A percentile compares a stretch with the other conserved stretches of the same genome.
Evolutionary conservation across 1,140 invertebrate genomes (phyloP).

Genomic region (Lordiphosa clarofinis): DNA sequence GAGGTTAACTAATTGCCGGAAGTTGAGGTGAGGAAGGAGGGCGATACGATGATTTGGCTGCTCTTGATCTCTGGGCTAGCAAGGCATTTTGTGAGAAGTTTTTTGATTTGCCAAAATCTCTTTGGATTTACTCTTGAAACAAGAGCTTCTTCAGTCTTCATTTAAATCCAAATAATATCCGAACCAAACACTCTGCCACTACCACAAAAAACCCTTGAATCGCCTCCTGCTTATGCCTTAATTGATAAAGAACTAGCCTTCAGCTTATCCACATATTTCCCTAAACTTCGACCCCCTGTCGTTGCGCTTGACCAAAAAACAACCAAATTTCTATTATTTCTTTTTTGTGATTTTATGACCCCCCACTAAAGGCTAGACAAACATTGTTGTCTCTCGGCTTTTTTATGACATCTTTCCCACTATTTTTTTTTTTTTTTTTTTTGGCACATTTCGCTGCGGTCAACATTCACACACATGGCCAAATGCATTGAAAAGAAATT

Average conservation of each 20-base stretch:
- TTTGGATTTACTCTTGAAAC: too few species aligned
- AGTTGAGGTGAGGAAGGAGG: slow-evolving; percentile 7
- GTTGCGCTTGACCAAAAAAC: slow-evolving; percentile 62
- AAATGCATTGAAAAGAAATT: slow-evolving; percentile 62
- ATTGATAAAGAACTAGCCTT: background rate
- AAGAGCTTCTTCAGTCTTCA: too few species aligned
- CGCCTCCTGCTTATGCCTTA: background rate
- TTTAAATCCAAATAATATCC: too few species aligned
- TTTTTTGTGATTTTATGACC: slow-evolving; percentile 48
- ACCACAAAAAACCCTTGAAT: background rate
- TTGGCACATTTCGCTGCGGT: slow-evolving; percentile 55
- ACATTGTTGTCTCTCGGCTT: slow-evolving; percentile 36
- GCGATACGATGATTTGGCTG: too few species aligned
- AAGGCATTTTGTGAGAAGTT: too few species aligned
- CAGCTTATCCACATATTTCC: background rate
- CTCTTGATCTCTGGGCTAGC: too few species aligned
- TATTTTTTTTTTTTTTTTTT: slow-evolving; percentile 31
- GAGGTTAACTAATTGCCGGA: background rate
- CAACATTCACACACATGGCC: slow-evolving; percentile 20
- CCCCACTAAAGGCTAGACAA: slow-evolving; percentile 19
- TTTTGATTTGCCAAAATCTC: too few species aligned
- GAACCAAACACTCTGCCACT: too few species aligned
- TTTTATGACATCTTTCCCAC: slow-evolving; percentile 63
- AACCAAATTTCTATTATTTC: slow-evolving; percentile 16
- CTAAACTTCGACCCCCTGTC: slow-evolving; percentile 52